Evolutionary conservation across 2,113 vertebrate species (phyloP).

Genomic region (Glaucomys volans): DNA sequence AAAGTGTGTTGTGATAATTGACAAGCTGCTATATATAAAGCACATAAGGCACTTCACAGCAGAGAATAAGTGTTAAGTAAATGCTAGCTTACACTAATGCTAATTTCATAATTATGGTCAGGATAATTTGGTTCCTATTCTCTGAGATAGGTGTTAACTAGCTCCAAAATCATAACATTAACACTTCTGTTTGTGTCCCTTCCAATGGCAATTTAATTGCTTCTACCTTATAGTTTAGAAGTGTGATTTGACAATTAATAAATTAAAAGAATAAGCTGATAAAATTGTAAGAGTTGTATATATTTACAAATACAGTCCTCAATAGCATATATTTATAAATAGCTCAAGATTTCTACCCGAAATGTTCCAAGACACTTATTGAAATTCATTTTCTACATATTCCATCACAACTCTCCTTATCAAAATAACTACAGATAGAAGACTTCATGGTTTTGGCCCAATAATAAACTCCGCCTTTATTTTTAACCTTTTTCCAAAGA

Average conservation of each 20-base stretch:
- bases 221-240: background rate
- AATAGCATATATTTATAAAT: background rate
- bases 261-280: background rate
- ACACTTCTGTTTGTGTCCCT: background rate
- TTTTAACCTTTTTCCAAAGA: background rate
- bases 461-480: background rate
- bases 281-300: background rate
- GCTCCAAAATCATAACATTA: background rate
- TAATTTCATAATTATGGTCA: background rate
- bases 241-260: background rate
- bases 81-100: background rate
- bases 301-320: conserved; percentile 8
- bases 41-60: background rate
- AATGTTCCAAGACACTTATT: background rate
- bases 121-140: background rate
- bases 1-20: background rate
- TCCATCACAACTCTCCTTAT: background rate
- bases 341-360: background rate
- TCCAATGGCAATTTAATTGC: background rate
- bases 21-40: background rate
- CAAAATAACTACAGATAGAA: background rate
- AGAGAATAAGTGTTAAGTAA: background rate
- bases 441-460: background rate
- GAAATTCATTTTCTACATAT: conserved; percentile 12
- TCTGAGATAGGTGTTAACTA: background rate